Base-by-base conservation (phyloP, 2,888 invertebrate species). In the Protonemura montana region DNA sequence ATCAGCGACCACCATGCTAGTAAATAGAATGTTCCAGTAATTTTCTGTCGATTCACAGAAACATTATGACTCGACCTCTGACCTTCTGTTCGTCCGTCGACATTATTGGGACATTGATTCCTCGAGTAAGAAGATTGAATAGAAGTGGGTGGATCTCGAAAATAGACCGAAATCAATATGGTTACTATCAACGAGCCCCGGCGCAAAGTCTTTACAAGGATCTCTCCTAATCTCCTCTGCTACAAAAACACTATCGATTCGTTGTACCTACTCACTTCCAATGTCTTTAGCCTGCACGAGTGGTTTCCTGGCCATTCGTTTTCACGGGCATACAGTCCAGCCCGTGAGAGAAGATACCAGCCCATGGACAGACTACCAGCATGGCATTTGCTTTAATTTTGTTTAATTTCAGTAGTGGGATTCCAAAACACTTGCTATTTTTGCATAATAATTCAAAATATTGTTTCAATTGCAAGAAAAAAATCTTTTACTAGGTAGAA, bases 161-260 rank as follows among this genome's bases (percentile, higher is more conserved):
- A 59, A 59, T 3, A 59, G 59, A 59, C 59, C 59, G 59, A 59
- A 59, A 59, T 59, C 59, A 59, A 59, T 59, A 59, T 59, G 59
- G 59, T 21, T 59, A 59, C 35, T 59, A 59, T 21, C 59, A 59
- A 13, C 59, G 13, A 59, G 59, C 59, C 59, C 5, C 10, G 5
- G 35, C 10, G 2, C 16, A 59, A 59, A 59, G 59, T 13, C 59
- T 59, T 59, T 13, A 13, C 16, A 59, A 59, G 59, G 59, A 59
- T 59, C 59, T 59, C 21, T 59, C 59, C 59, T 59, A 59, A 59
- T 59, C 59, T 59, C 21, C 21, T 59, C 59, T 59, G 59, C 59
- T 59, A 59, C 59, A 59, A 59, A 59, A 59, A 59, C 59, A 59
- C 59, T 59, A 59, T 59, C 59, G 59, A 59, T 59, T 59, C 59